These are phyloP conservation scores for Hippasteria phrygiana DNA, from an alignment of 53 echinoderm and acorn worm species.

Conservation along the genomic window DNA sequence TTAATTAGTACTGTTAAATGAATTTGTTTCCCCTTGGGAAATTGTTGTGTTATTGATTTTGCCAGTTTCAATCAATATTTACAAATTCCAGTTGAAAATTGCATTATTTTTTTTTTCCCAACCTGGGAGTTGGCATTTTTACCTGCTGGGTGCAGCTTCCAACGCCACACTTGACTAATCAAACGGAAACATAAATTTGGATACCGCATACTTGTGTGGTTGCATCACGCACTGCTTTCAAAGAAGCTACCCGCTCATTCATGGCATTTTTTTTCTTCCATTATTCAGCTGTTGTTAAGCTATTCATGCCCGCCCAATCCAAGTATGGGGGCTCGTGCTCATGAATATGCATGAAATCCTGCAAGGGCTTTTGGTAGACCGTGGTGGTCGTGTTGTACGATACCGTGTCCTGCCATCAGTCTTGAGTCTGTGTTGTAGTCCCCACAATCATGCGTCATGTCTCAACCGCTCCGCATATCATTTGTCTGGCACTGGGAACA, in stretches of 20 bases:
- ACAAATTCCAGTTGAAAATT: neutral
- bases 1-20: too few relatives aligned
- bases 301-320: neutral
- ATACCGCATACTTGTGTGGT: neutral
- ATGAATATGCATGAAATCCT: neutral
- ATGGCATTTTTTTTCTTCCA: neutral
- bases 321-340: neutral
- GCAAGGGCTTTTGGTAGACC: constrained; percentile 2
- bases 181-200: constrained; percentile 1
- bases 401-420: neutral
- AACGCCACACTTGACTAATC: neutral
- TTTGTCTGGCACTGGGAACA: constrained; percentile 20
- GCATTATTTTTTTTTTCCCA: neutral
- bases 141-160: neutral
- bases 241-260: neutral
- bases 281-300: neutral
- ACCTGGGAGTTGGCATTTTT: neutral
- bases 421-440: neutral
- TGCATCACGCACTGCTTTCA: neutral
- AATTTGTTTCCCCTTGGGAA: too few relatives aligned
- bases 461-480: constrained; percentile 38
- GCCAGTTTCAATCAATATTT: too few relatives aligned
- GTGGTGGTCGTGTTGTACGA: neutral
- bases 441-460: constrained; percentile 7
- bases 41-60: too few relatives aligned